Evolutionary conservation across 1,140 invertebrate genomes (phyloP), one percentile per base, ranked within the genome.

Genomic region (Asbolus verrucosus): DNA sequence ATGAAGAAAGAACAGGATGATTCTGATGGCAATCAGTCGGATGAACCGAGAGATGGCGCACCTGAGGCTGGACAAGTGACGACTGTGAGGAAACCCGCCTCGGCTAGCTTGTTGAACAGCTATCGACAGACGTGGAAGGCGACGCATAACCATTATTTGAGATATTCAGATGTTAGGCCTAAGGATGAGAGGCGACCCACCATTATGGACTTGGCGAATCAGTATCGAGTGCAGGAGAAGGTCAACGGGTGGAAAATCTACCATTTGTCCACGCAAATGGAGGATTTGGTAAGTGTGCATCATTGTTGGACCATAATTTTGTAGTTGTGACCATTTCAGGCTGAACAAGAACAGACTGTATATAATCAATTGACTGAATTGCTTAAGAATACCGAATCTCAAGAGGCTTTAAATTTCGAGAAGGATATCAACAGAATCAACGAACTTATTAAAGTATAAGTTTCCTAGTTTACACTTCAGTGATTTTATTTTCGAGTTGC

Each of bases 161-260:
- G 94, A 59, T 93, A 96, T 67, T 88, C 88, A 9, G 96, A 98
- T 82, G 93, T 98, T 1, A 91, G 91, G 79, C 89, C 92, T 0
- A 92, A 92, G 75, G 92, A 95, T 71, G 94, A 96, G 79, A 86
- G 91, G 69, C 85, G 90, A 71, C 89, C 92, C 3, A 92, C 92
- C 3, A 89, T 96, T 1, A 91, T 91, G 77, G 95, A 98, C 83
- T 84, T 98, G 72, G 93, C 95, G 1, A 93, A 92, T 82, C 95
- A 97, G 79, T 91, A 91, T 75, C 89, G 94, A 78, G 91, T 96
- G 16, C 81, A 93, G 67, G 91, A 95, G 74, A 95, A 93, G 83
- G 87, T 94, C n/a, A 93, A 94, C 79, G 96, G 95, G 6, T 98
- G 96, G 96, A 98, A 98, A 84, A 86, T 98, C 19, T 90, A 95